Percentiles rank a stretch among this genome's conserved stretches.
phyloP scores from a whole-genome alignment of 2,888 invertebrate genomes.

The Synergus laeviventris region DNA sequence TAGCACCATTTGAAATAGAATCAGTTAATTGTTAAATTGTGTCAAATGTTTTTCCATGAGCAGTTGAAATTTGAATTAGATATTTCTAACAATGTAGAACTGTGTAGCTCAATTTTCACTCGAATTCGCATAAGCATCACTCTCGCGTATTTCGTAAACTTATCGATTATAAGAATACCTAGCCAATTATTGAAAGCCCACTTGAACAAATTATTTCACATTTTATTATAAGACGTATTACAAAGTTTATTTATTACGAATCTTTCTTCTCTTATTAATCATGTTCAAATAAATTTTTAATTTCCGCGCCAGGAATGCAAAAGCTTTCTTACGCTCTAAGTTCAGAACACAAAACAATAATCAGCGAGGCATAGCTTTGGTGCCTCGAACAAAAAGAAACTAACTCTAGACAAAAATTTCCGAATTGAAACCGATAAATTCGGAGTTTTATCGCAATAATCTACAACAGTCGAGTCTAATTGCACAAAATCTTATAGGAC shows the following conservation, averaged over 20 bases:
- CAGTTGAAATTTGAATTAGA: neutral
- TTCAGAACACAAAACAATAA: neutral
- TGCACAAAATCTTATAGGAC: conserved; percentile 20
- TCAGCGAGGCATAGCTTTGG: neutral
- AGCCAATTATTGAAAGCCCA: conserved; percentile 2
- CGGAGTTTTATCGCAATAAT: neutral
- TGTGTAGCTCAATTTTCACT: conserved; percentile 25
- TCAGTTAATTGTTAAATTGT: too few species aligned
- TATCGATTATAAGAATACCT: conserved; percentile 23
- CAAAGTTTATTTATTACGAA: conserved; percentile 27
- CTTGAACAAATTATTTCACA: conserved; percentile 17
- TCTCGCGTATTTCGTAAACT: neutral
- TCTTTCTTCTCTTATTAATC: neutral
- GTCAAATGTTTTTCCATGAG: neutral
- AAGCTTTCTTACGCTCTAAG: conserved; percentile 4
- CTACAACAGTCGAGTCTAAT: conserved; percentile 8
- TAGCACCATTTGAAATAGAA: too few species aligned
- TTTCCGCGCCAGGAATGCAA: neutral
- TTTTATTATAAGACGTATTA: conserved; percentile 32
- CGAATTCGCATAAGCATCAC: neutral
- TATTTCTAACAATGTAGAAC: neutral
- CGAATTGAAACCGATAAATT: conserved; percentile 5
- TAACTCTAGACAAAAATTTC: conserved; percentile 9
- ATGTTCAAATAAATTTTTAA: neutral
- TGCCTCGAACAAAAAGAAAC: neutral